Conservation (phyloP, 2,888 invertebrate genomes). For the Strigamia crassipes region DNA sequence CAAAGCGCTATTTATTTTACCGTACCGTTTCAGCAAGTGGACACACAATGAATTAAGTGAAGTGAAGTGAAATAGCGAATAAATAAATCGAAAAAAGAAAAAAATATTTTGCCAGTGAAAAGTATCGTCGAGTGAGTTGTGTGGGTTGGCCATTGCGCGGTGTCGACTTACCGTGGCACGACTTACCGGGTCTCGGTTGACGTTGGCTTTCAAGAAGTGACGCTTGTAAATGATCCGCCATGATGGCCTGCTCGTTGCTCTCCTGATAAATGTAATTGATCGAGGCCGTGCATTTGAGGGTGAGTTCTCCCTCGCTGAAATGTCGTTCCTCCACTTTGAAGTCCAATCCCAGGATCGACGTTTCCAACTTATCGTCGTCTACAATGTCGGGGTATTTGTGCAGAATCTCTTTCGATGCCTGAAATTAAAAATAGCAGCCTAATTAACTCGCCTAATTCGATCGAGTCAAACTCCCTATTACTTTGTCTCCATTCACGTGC, state of each 20-base stretch:
- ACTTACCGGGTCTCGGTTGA: constrained; percentile 56
- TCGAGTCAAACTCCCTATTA: not conserved
- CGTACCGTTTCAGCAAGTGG: not conserved
- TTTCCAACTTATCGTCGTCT: constrained; percentile 73
- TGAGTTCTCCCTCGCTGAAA: constrained; percentile 79
- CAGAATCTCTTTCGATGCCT: constrained; percentile 65
- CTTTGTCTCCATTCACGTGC: constrained; percentile 48
- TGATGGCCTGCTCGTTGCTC: constrained; percentile 85
- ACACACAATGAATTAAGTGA: not conserved
- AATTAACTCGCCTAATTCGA: not conserved
- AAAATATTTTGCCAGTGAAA: too few species aligned
- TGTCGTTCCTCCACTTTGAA: constrained; percentile 80
- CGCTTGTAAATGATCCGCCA: constrained; percentile 65
- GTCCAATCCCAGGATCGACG: constrained; percentile 75
- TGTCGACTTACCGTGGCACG: constrained; percentile 33
- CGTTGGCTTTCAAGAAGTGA: constrained; percentile 78
- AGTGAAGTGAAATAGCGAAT: not conserved
- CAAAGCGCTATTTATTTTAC: not conserved
- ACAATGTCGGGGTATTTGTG: constrained; percentile 58
- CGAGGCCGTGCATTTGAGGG: constrained; percentile 85
- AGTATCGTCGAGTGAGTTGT: too few species aligned
- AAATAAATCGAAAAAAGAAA: too few species aligned
- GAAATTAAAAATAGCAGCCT: not conserved
- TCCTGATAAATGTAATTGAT: constrained; percentile 83
- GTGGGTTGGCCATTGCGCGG: not conserved